phyloP scores from a whole-genome alignment of 53 echinoderm and acorn worm genomes.

The Actinopyga echinites region DNA sequence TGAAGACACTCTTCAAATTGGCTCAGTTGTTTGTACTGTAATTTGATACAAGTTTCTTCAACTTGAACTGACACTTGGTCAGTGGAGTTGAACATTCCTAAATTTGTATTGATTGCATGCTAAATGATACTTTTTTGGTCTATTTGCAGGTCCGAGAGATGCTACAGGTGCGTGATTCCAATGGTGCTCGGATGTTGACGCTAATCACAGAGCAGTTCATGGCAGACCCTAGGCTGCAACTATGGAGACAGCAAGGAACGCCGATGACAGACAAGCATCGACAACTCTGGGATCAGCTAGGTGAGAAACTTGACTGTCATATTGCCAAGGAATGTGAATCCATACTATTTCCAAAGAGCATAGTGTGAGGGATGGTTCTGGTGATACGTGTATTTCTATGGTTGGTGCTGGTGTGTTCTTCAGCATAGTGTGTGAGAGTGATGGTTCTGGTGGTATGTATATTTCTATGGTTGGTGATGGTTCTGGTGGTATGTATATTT shows the following conservation, averaged over 20 bases:
- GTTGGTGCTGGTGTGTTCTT: no score
- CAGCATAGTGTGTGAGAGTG: no score
- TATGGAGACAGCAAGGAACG: conserved; percentile 98
- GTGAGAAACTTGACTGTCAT: conserved; percentile 54
- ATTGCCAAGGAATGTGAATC: no score
- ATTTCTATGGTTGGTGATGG: no score
- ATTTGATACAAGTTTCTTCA: no score
- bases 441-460: no score
- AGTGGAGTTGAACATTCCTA: no score
- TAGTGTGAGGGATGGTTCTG: not conserved
- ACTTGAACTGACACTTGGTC: no score
- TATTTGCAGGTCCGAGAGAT: conserved; percentile 88
- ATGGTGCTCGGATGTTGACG: conserved; percentile 99
- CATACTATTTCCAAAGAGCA: not conserved
- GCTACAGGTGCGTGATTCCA: conserved; percentile 96
- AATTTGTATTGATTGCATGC: no score
- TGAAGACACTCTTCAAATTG: no score
- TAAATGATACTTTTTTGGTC: not conserved
- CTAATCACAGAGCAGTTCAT: conserved; percentile 99
- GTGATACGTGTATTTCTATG: not conserved
- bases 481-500: no score
- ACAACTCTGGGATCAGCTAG: conserved; percentile 99
- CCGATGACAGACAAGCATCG: conserved; percentile 98
- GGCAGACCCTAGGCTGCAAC: conserved; percentile 90
- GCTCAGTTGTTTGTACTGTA: no score